Evolutionary conservation across 2,888 invertebrate genomes (phyloP).

Genomic region (Phragmatobia fuliginosa): DNA sequence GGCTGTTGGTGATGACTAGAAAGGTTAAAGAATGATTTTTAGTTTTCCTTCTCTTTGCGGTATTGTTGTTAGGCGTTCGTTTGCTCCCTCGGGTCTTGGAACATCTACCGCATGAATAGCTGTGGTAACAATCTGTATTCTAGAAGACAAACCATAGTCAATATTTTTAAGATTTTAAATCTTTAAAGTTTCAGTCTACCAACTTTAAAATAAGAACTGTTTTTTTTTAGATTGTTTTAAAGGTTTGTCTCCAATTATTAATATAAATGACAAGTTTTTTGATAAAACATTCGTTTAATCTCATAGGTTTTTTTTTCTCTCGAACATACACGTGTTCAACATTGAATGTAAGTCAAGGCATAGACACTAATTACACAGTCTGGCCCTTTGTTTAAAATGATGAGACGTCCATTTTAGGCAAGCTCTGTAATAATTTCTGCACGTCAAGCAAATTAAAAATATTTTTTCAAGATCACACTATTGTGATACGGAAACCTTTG

Average conservation of each 20-base stretch:
- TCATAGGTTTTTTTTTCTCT: not conserved
- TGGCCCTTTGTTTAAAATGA: not conserved
- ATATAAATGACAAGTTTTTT: not conserved
- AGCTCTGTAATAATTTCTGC: not conserved
- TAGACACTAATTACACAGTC: not conserved
- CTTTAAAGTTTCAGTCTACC: too few relatives aligned
- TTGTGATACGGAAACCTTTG: not conserved
- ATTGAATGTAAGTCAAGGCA: not conserved
- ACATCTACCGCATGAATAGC: too few relatives aligned
- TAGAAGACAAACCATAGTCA: too few relatives aligned
- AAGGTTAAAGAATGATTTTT: too few relatives aligned
- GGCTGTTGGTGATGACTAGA: too few relatives aligned
- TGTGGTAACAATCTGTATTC: too few relatives aligned
- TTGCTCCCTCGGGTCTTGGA: too few relatives aligned
- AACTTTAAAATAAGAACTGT: not conserved
- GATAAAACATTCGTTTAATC: not conserved
- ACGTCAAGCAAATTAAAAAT: not conserved
- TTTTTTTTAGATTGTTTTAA: not conserved
- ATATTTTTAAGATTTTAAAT: not conserved
- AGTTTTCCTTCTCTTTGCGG: too few relatives aligned
- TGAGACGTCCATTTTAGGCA: not conserved
- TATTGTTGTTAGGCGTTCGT: too few relatives aligned
- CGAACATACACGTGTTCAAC: not conserved
- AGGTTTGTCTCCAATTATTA: not conserved
- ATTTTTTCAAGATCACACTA: not conserved